Base-by-base conservation (phyloP, 2,888 invertebrate species). In the Megamerina dolium region DNA sequence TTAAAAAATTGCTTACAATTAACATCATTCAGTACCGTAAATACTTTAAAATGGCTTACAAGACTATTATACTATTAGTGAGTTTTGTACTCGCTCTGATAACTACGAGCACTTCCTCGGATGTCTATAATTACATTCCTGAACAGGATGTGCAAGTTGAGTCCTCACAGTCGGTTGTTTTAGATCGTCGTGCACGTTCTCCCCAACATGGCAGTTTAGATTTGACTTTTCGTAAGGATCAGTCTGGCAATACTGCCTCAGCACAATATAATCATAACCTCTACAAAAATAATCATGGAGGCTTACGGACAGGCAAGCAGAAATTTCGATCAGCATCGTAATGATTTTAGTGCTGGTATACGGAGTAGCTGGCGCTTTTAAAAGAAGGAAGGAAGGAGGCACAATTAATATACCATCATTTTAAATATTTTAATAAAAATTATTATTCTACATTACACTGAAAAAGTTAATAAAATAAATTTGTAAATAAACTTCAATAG, bases 291-390 rank as follows among this genome's bases (percentile, higher is more conserved):
- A 14, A 3, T 3, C 41, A 49, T 37, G 44, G 40, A 49, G 37
- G 46, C 46, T 19, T 49, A 49, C 18, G 49, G 37, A 5, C 46
- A 46, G 31, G 45, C 31, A 6, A 37, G 21, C 17, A 37, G 37
- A 5, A 40, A 47, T 37, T 49, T 49, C 13, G 44, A 46, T 34
- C 10, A 13, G 2, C 36, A 49, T 36, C 39, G 29, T 21, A 49
- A 49, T 31, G 17, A 30, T n/a, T 34, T 3, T 32, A 21, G 19
- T 31, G 48, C 37, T 12, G 48, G 48, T 18, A 13, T 48, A 3
- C 30, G 16, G 8, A 41, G 40, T 5, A 27, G 14, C 2, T 43
- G 30, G 37, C 35, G 33, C 14, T 46, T 46, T 33, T 46, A 43
- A 40, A 6, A 4, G 14, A 19, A n/a, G n/a, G n/a, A n/a, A n/a